These are phyloP conservation scores for Steromphala cineraria DNA, from an alignment of 2,888 invertebrate species.

Conservation along the genomic window DNA sequence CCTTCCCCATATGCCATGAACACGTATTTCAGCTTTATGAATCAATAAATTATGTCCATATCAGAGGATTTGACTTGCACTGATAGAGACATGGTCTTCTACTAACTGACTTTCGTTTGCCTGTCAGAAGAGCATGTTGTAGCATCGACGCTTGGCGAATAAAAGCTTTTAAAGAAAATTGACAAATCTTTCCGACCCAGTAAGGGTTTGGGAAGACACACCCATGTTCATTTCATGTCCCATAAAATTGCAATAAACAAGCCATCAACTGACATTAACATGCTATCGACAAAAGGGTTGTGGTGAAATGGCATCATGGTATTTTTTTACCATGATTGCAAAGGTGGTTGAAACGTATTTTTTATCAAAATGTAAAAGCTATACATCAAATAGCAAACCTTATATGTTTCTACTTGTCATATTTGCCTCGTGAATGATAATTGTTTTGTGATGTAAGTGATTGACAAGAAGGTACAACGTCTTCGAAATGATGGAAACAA, in stretches of 20 bases:
- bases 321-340: too few species aligned
- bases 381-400: too few species aligned
- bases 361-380: too few species aligned
- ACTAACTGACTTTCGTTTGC: not conserved
- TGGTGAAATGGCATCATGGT: not conserved
- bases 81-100: not conserved
- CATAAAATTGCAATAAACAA: not conserved
- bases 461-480: too few species aligned
- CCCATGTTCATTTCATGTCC: not conserved
- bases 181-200: not conserved
- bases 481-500: too few species aligned
- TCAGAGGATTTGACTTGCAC: not conserved
- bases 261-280: not conserved
- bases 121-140: not conserved
- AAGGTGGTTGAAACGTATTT: too few species aligned
- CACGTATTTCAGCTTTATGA: constrained; percentile 5
- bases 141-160: not conserved
- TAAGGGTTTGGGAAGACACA: not conserved
- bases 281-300: not conserved
- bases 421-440: too few species aligned
- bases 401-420: too few species aligned
- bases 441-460: too few species aligned
- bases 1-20: not conserved
- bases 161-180: constrained; percentile 8
- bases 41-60: constrained; percentile 2